A percentile compares a stretch with the other conserved stretches of the same genome.
Conservation (phyloP, 2,113 vertebrate species). For the Sylvilagus bachmani region DNA sequence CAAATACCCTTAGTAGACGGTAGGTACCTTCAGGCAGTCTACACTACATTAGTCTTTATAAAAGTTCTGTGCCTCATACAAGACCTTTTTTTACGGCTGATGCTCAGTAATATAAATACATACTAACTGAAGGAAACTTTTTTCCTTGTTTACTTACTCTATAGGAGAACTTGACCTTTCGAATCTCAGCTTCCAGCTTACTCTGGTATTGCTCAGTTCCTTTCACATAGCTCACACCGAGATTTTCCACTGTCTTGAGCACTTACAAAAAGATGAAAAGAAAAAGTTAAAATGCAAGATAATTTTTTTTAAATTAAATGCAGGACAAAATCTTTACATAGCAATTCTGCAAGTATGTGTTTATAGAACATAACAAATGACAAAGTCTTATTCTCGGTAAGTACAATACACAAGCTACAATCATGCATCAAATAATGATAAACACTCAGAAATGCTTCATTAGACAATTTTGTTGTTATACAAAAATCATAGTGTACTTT, state of each 20-base stretch:
- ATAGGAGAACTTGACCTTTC: conserved; percentile 92
- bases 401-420: background rate
- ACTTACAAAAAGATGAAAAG: conserved; percentile 86
- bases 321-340: conserved; percentile 1
- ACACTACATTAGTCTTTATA: background rate
- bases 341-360: conserved; percentile 32
- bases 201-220: conserved; percentile 84
- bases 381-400: conserved; percentile 44
- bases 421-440: no score
- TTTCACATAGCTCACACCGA: conserved; percentile 93
- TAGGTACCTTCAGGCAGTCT: background rate
- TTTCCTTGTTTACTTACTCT: conserved; percentile 85
- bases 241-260: conserved; percentile 94
- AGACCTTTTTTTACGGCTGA: background rate
- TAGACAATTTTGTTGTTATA: no score
- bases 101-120: background rate
- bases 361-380: background rate
- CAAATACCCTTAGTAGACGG: background rate
- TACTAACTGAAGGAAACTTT: background rate
- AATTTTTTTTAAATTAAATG: conserved; percentile 13
- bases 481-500: no score
- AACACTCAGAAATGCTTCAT: no score
- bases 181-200: conserved; percentile 89
- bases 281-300: background rate
- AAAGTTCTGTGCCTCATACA: background rate